Base-by-base conservation (phyloP, 92 coral and sea anemone species). In the Phymanthus crucifer region DNA sequence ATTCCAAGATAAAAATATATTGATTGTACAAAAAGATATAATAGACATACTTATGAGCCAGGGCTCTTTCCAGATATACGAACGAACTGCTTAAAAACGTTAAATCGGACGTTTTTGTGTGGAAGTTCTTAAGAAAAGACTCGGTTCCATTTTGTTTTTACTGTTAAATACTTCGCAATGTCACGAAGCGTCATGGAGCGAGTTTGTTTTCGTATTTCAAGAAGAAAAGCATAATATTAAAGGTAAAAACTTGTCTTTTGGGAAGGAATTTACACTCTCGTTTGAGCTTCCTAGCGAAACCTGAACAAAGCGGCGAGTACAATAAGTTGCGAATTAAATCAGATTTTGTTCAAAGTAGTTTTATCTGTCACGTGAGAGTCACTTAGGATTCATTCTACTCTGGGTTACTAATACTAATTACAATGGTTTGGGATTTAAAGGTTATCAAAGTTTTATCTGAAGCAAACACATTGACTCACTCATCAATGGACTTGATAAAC, bases 1-100 rank as follows among this genome's bases (percentile, higher is more conserved):
- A 47, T 76, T 76, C 34, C 35, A 54, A 21, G 67, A 74, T 74
- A 73, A 46, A 24, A 46, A 72, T 40, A 72, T 37, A 32, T 36
- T 66, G 3, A 73, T 26, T 40, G 56, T 17, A 74, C 58, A 4
- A 16, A 14, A 21, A 50, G 23, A 14, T 4, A 50, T 11, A 50
- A 26, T 19, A 54, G 27, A 1, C n/a, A 54, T 4, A 54, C 64
- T 54, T 21, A 21, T 29, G 27, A 11, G n/a, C 27, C 14, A 54
- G 4, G 27, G 10, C 64, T 54, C 10, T 21, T 21, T 7, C 4
- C 6, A 54, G n/a, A 54, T 27, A 19, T n/a, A n/a, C n/a, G n/a
- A n/a, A n/a, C n/a, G n/a, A n/a, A n/a, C n/a, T n/a, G n/a, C n/a
- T n/a, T n/a, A n/a, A n/a, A n/a, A n/a, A n/a, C n/a, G 8, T 19